These are phyloP conservation scores for Luscinia luscinia DNA, from an alignment of 2,797 vertebrate genomes.

Conservation along the genomic window DNA sequence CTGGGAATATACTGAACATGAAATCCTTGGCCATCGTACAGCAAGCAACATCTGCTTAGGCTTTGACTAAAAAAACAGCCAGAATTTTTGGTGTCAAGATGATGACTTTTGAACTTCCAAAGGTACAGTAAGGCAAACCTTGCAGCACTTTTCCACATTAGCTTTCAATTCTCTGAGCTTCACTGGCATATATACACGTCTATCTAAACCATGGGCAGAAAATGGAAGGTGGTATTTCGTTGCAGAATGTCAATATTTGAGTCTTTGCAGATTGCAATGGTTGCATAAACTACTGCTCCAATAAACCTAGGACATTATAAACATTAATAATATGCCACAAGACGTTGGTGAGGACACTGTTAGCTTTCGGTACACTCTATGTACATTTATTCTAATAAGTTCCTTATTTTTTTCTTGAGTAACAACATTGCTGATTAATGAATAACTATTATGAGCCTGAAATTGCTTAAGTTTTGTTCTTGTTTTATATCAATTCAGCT, in stretches of 20 bases:
- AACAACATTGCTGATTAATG: background rate
- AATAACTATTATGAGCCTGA: background rate
- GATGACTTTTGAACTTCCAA: background rate
- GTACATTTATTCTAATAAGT: background rate
- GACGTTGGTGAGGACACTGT: background rate
- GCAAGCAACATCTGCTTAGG: background rate
- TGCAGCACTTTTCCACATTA: background rate
- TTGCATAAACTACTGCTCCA: background rate
- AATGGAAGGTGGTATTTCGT: background rate
- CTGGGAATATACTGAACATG: background rate
- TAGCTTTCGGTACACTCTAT: background rate
- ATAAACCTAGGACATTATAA: background rate
- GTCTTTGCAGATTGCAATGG: background rate
- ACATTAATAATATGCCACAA: background rate
- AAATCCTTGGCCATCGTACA: background rate
- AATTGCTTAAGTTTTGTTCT: background rate
- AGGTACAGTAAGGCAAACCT: background rate
- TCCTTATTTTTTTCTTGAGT: background rate
- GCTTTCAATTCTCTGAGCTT: background rate
- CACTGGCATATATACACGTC: background rate
- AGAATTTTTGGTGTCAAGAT: background rate
- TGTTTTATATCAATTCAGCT: background rate
- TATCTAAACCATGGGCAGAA: background rate
- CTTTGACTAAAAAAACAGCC: background rate
- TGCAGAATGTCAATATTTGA: background rate